A percentile compares a stretch with the other conserved stretches of the same genome.
These are phyloP conservation scores for Cataglyphis albicans DNA, from an alignment of 2,888 invertebrate species.

Conservation along the genomic window DNA sequence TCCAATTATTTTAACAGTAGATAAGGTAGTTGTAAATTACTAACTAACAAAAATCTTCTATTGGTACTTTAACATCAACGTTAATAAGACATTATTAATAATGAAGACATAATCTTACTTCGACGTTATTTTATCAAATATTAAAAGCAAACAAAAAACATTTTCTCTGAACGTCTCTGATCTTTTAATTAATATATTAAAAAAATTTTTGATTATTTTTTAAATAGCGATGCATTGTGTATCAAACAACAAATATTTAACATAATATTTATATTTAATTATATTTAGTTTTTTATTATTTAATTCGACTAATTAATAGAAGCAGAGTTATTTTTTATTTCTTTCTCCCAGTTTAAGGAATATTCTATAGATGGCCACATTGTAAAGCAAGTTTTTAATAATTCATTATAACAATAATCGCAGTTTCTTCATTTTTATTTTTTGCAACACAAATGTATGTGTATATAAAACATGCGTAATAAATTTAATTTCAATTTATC, in stretches of 20 bases:
- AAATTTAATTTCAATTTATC: not conserved
- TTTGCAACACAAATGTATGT: not conserved
- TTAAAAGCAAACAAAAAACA: not conserved
- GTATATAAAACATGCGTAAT: not conserved
- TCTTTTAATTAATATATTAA: not conserved
- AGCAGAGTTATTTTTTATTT: not conserved
- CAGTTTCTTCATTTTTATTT: not conserved
- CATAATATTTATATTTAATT: not conserved
- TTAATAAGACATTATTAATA: not conserved
- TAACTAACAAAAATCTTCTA: not conserved
- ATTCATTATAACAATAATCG: not conserved
- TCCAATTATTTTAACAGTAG: slow-evolving; percentile 10
- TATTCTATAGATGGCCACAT: not conserved
- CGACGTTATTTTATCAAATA: not conserved
- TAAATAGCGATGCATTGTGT: not conserved
- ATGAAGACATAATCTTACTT: slow-evolving; percentile 1
- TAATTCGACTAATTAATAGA: not conserved
- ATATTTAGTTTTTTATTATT: not conserved
- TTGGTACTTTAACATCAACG: not conserved
- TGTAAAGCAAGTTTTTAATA: not conserved
- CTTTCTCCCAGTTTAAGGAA: not conserved
- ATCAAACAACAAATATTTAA: not conserved
- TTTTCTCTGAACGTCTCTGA: not conserved
- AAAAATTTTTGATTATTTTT: not conserved
- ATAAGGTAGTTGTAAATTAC: slow-evolving; percentile 22